phyloP scores from a whole-genome alignment of 2,888 invertebrate species.

The Ommatoiulus sabulosus region DNA sequence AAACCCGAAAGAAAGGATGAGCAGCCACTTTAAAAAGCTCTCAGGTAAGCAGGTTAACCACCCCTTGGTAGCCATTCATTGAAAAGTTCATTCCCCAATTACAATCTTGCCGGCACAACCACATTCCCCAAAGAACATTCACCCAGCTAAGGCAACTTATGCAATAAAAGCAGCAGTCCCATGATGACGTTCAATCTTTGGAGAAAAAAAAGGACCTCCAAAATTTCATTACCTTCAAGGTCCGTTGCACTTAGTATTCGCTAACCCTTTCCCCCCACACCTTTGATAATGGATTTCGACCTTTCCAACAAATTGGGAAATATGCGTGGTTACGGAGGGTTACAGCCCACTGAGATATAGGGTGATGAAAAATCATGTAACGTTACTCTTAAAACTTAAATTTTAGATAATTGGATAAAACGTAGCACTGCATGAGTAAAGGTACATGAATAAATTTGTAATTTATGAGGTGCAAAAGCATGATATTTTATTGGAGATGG shows the following conservation, averaged over 20 bases:
- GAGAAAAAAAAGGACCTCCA: not conserved
- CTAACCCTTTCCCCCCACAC: slow-evolving; percentile 17
- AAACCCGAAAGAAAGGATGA: slow-evolving; percentile 47
- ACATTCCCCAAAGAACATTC: slow-evolving; percentile 54
- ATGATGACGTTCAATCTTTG: slow-evolving; percentile 42
- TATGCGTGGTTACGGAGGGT: not conserved
- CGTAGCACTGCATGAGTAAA: too few species aligned
- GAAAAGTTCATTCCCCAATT: slow-evolving; percentile 57
- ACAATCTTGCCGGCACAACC: slow-evolving; percentile 51
- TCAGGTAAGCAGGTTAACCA: slow-evolving; percentile 55
- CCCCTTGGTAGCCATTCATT: slow-evolving; percentile 55
- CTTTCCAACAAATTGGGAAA: not conserved
- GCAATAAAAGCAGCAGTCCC: slow-evolving; percentile 50
- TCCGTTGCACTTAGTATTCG: slow-evolving; percentile 51
- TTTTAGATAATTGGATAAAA: too few species aligned
- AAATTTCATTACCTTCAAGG: slow-evolving; percentile 54
- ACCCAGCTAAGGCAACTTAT: slow-evolving; percentile 52
- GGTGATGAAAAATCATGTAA: not conserved
- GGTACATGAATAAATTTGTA: too few species aligned
- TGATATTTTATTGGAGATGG: too few species aligned
- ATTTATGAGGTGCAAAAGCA: too few species aligned
- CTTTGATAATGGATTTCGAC: slow-evolving; percentile 16
- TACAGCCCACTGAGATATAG: not conserved
- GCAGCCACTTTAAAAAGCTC: slow-evolving; percentile 49
- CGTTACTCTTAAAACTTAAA: too few species aligned